Conservation (phyloP, 1,140 invertebrate species). For the Coboldia fuscipes region DNA sequence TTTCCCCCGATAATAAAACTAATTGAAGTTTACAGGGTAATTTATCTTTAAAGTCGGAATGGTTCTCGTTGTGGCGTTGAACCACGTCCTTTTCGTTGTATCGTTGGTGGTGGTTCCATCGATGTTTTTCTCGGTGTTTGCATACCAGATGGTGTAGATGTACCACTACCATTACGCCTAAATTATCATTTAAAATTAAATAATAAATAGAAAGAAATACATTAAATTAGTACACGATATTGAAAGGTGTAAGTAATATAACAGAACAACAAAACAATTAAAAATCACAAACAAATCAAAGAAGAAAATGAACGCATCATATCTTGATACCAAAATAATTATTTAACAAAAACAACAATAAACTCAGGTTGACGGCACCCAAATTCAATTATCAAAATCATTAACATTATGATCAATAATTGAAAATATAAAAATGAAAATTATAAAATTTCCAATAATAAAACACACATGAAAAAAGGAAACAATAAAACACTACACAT, state of each 20-base stretch:
- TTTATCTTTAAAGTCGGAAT: slow-evolving; percentile 33
- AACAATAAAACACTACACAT: too few relatives aligned
- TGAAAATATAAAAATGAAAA: too few relatives aligned
- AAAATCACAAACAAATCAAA: background rate
- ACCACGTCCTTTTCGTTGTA: slow-evolving; percentile 23
- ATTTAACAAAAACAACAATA: background rate
- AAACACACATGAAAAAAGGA: too few relatives aligned
- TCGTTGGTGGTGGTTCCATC: slow-evolving; percentile 17
- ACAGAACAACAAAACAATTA: background rate
- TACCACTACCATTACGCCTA: slow-evolving; percentile 19
- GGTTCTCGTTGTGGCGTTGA: slow-evolving; percentile 37
- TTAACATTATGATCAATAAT: too few relatives aligned
- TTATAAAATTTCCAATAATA: too few relatives aligned
- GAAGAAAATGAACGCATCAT: background rate
- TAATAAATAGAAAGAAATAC: background rate
- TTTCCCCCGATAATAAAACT: too few relatives aligned
- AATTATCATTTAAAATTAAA: background rate
- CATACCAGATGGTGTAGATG: slow-evolving; percentile 19
- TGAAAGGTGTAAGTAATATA: background rate
- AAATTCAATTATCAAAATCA: too few relatives aligned
- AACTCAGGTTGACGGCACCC: too few relatives aligned
- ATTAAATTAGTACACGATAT: background rate
- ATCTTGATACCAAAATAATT: background rate
- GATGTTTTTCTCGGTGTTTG: slow-evolving; percentile 20
- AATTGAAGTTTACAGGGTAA: slow-evolving; percentile 7